Percentiles rank a stretch among this genome's conserved stretches.
Conservation (phyloP, 1,140 invertebrate species). For the Nautilus pompilius region DNA sequence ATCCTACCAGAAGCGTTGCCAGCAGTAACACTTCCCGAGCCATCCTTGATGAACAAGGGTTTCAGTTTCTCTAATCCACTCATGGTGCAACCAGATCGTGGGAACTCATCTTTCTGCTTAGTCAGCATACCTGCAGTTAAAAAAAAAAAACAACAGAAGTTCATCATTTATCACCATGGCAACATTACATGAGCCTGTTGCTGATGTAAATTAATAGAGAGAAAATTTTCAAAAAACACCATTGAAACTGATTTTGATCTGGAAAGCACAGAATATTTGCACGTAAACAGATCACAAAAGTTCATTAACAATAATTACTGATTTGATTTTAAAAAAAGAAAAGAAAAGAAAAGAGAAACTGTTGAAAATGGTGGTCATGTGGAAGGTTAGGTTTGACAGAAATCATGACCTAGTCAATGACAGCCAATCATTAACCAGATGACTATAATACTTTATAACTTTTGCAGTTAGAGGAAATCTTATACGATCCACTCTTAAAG, state of each 20-base stretch:
- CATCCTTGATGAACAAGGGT: conserved; percentile 51
- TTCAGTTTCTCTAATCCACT: conserved; percentile 49
- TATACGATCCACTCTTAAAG: no score
- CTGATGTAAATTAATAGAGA: no score
- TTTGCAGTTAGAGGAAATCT: no score
- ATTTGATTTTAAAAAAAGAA: no score
- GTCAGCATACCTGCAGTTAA: conserved; percentile 23
- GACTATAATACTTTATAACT: no score
- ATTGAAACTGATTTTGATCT: no score
- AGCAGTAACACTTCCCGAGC: conserved; percentile 52
- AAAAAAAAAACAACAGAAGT: neutral
- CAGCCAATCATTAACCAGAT: neutral
- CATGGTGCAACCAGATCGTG: conserved; percentile 43
- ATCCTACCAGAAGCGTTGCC: conserved; percentile 55
- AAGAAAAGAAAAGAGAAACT: neutral
- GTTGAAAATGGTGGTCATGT: neutral
- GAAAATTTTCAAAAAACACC: no score
- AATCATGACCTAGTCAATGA: neutral
- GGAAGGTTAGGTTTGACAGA: neutral
- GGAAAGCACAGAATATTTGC: no score
- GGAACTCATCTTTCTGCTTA: conserved; percentile 52
- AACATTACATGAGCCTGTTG: no score
- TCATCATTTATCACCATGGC: neutral
- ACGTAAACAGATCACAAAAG: no score
- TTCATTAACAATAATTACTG: neutral